Evolutionary conservation across 2,888 invertebrate genomes (phyloP), one percentile per base, ranked within the genome.

Genomic region (Rhogogaster chlorosoma): DNA sequence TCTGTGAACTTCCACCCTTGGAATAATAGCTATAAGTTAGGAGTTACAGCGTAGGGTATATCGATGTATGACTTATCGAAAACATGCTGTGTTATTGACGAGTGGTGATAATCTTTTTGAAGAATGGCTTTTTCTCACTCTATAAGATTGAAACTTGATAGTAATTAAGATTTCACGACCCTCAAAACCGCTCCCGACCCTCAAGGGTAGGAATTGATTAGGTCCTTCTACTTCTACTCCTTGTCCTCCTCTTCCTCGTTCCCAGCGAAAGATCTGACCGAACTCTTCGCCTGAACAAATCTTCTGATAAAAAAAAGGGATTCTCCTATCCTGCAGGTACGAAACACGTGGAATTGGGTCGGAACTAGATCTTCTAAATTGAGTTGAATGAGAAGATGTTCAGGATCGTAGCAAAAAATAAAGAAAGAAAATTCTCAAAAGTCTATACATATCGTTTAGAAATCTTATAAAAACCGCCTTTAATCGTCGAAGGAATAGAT

Each of bases 121-220:
- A 5, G 4, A 67, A 67, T 67, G 71, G n/a, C 26, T 42, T 71
- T 71, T 71, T 71, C 22, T 42, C 71, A 73, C 38, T 26, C 12
- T 42, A 67, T 32, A 67, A 67, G 18, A 67, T 67, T 7, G 18
- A 67, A 29, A 67, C 67, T 73, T 42, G 10, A 73, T 42, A 73
- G 71, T 42, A 73, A 73, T 73, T 73, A 38, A 73, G 71, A 73
- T 73, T 73, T 73, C 67, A 67, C 61, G 61, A 61, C 42, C 12
- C 12, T 61, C 26, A 61, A 61, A 26, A 10, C 61, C 61, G 9
- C 22, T 9, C 10, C 61, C 61, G 26, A 10, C 61, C 26, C 12
- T 73, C 22, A 42, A n/a, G 71, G 71, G 71, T 73, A 42, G 42
- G 26, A 42, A 42, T 42, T 73, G 6, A 73, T 71, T 22, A 71